These are phyloP conservation scores for Tetranychus cinnabarinus DNA, from an alignment of 1,140 invertebrate genomes.

Conservation along the genomic window DNA sequence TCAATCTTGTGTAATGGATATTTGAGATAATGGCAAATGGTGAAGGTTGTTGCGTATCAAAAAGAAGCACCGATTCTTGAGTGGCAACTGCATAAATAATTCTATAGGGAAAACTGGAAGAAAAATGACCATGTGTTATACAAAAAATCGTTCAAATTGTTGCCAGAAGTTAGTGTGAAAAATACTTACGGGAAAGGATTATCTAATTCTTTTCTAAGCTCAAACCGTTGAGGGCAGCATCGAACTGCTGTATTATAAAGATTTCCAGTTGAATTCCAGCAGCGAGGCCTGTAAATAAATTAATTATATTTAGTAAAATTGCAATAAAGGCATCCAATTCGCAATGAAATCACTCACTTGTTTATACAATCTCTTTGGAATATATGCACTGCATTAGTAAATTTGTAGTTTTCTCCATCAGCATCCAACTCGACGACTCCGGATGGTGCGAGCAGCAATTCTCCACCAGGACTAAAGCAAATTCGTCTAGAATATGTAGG, in stretches of 20 bases:
- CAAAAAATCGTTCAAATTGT: neutral
- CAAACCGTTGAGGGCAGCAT: slow-evolving; percentile 53
- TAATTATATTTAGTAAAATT: too few species aligned
- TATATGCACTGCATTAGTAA: slow-evolving; percentile 45
- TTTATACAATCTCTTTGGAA: slow-evolving; percentile 39
- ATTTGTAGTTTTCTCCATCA: slow-evolving; percentile 14
- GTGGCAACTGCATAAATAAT: slow-evolving; percentile 76
- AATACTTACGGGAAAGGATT: slow-evolving; percentile 6
- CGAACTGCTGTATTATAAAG: slow-evolving; percentile 51
- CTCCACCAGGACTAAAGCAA: slow-evolving; percentile 66
- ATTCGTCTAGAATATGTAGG: slow-evolving; percentile 75
- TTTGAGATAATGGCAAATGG: slow-evolving; percentile 67
- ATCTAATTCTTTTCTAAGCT: slow-evolving; percentile 23
- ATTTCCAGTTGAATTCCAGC: slow-evolving; percentile 48
- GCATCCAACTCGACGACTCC: slow-evolving; percentile 9
- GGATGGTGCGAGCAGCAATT: slow-evolving; percentile 52
- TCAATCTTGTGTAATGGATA: slow-evolving; percentile 78
- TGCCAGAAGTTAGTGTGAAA: neutral
- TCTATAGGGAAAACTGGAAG: slow-evolving; percentile 41
- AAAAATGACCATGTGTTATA: neutral
- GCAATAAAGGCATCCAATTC: neutral
- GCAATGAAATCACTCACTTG: slow-evolving; percentile 28
- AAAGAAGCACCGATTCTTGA: slow-evolving; percentile 55
- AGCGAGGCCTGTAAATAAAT: slow-evolving; percentile 37
- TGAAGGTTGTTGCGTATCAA: slow-evolving; percentile 65